These are phyloP conservation scores for Prionchulus punctatus DNA, from an alignment of 2,888 invertebrate species.

Conservation along the genomic window DNA sequence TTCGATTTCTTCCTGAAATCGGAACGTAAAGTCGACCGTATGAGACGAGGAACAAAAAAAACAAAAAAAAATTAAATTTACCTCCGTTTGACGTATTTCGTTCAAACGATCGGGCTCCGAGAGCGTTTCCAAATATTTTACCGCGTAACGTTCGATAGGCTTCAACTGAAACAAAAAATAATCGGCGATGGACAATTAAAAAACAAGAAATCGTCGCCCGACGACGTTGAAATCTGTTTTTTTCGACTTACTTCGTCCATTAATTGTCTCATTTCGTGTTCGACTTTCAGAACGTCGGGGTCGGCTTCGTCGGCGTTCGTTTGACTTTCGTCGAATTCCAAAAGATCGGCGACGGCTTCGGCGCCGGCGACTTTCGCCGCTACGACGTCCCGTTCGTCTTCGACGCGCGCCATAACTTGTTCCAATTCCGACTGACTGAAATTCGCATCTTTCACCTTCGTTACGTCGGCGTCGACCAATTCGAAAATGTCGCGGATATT, in stretches of 20 bases:
- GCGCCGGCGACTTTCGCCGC: slow-evolving; percentile 23
- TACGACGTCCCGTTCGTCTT: slow-evolving; percentile 25
- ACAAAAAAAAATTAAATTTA: slow-evolving; percentile 25
- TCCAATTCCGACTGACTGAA: slow-evolving; percentile 20
- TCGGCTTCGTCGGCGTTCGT: slow-evolving; percentile 19
- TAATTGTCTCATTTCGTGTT: slow-evolving; percentile 34
- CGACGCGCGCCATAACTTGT: slow-evolving; percentile 21
- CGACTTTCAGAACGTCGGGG: slow-evolving; percentile 32
- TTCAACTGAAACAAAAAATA: slow-evolving; percentile 50
- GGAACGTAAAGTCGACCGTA: background rate
- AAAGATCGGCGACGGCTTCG: slow-evolving; percentile 15
- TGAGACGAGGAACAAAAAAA: slow-evolving; percentile 2
- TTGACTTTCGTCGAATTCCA: slow-evolving; percentile 8
- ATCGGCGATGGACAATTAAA: background rate
- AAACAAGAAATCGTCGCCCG: background rate
- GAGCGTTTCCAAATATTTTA: slow-evolving; percentile 73
- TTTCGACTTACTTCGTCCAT: slow-evolving; percentile 35
- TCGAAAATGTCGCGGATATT: slow-evolving; percentile 23
- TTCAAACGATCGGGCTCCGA: slow-evolving; percentile 61
- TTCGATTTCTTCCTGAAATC: slow-evolving; percentile 49
- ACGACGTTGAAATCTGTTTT: too few relatives aligned
- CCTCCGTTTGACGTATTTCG: slow-evolving; percentile 69
- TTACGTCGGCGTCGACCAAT: slow-evolving; percentile 16
- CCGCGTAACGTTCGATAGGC: slow-evolving; percentile 85
- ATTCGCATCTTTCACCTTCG: background rate